Base-by-base conservation (phyloP, 2,888 invertebrate species). In the Colostygia pectinataria region DNA sequence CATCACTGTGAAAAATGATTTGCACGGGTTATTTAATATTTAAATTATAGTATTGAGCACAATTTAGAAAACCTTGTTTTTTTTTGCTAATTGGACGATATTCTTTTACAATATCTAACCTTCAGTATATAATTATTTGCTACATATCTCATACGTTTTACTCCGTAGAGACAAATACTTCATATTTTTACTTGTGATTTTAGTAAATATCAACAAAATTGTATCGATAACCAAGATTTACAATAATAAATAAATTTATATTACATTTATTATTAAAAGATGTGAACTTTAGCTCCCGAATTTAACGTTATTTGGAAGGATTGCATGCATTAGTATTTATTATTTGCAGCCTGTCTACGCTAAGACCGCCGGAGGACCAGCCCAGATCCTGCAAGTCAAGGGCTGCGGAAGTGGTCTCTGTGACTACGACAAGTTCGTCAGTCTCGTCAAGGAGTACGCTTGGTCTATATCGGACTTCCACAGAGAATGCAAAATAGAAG, bases 331-430 rank as follows among this genome's bases (percentile, higher is more conserved):
- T 25, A 15, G 2, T 36, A 1, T 37, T 5, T 38, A 23, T 41
- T 15, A 14, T 31, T 63, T 65, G 9, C 74, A 92, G 92, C 79
- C 91, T 32, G 74, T 86, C n/a, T 90, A 91, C 57, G 66, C 86
- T 8, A 64, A 68, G n/a, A 77, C 81, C 15, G 84, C 89, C 0
- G 87, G 86, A 0, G 74, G 80, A 0, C 76, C 77, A 3, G 77
- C 75, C 0, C 60, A 72, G 29, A 56, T 79, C 0, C 68, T 92
- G 18, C 72, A 73, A 0, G 74, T 93, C 25, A 77, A 80, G 0
- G 90, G 88, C 1, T 93, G 92, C 60, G 81, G 81, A 0, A 79
- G 66, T 2, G 60, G 64, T 1, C 65, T 89, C 5, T 93, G 93
- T 61, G 88, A 91, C 33, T 83, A 91, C 43, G 80, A 90, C 7